Evolutionary conservation across 1,140 invertebrate genomes (phyloP).

Genomic region (Lordiphosa collinella): DNA sequence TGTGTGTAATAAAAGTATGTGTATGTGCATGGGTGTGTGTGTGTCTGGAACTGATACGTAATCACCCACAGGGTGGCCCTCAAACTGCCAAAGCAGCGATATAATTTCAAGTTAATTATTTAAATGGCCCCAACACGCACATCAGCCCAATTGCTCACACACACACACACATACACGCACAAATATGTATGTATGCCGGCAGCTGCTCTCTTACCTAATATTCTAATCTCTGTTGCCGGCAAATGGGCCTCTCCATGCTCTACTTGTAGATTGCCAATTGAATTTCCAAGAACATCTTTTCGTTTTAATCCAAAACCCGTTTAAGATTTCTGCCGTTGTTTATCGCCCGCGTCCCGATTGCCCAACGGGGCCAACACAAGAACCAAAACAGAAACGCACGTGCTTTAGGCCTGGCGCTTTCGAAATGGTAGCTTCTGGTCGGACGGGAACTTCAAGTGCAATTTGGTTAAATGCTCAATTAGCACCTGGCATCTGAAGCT

Average conservation of each 20-base stretch:
- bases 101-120: slow-evolving; percentile 58
- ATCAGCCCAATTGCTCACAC: slow-evolving; percentile 11
- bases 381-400: slow-evolving; percentile 38
- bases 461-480: slow-evolving; percentile 52
- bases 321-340: slow-evolving; percentile 14
- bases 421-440: neutral
- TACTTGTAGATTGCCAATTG: slow-evolving; percentile 24
- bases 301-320: slow-evolving; percentile 34
- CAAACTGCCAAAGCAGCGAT: slow-evolving; percentile 9
- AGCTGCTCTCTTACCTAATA: too few relatives aligned
- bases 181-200: neutral
- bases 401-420: slow-evolving; percentile 33
- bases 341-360: slow-evolving; percentile 35
- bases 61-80: slow-evolving; percentile 24
- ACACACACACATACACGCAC: slow-evolving; percentile 12
- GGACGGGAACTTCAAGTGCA: slow-evolving; percentile 22
- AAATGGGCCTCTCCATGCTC: slow-evolving; percentile 5
- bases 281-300: slow-evolving; percentile 31
- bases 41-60: slow-evolving; percentile 31
- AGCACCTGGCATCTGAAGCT: slow-evolving; percentile 21
- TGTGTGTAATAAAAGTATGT: neutral
- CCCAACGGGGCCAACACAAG: slow-evolving; percentile 20
- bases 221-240: slow-evolving; percentile 22
- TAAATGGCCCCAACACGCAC: slow-evolving; percentile 37
- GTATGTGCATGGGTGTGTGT: slow-evolving; percentile 3